phyloP scores from a whole-genome alignment of 2,888 invertebrate species.

The Macrosiphum euphorbiae region DNA sequence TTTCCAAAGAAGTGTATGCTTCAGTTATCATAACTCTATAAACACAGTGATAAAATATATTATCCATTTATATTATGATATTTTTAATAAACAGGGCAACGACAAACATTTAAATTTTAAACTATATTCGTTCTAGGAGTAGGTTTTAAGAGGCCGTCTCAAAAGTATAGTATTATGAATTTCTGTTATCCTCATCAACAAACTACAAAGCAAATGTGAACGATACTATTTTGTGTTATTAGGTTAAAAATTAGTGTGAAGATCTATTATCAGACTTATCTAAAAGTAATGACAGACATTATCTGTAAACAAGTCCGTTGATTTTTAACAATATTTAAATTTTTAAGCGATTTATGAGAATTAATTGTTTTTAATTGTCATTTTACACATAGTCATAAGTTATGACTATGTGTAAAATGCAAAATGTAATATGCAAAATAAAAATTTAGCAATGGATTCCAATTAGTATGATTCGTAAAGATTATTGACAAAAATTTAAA shows the following conservation, averaged over 20 bases:
- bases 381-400: too few relatives aligned
- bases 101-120: background rate
- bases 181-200: background rate
- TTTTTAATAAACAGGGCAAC: background rate
- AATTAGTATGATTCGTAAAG: too few relatives aligned
- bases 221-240: background rate
- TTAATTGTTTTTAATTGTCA: too few relatives aligned
- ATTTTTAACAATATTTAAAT: background rate
- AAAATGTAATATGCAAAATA: too few relatives aligned
- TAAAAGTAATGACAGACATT: background rate
- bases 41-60: background rate
- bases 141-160: background rate
- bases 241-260: background rate
- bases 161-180: background rate
- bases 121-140: background rate
- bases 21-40: constrained; percentile 76
- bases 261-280: background rate
- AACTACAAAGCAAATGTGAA: background rate
- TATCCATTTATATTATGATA: background rate
- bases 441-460: too few relatives aligned
- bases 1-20: constrained; percentile 74
- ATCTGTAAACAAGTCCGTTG: background rate
- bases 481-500: too few relatives aligned
- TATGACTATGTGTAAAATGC: too few relatives aligned
- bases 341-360: too few relatives aligned